These are phyloP conservation scores for Tonatia bakeri DNA, from an alignment of 2,113 vertebrate species.

Conservation along the genomic window DNA sequence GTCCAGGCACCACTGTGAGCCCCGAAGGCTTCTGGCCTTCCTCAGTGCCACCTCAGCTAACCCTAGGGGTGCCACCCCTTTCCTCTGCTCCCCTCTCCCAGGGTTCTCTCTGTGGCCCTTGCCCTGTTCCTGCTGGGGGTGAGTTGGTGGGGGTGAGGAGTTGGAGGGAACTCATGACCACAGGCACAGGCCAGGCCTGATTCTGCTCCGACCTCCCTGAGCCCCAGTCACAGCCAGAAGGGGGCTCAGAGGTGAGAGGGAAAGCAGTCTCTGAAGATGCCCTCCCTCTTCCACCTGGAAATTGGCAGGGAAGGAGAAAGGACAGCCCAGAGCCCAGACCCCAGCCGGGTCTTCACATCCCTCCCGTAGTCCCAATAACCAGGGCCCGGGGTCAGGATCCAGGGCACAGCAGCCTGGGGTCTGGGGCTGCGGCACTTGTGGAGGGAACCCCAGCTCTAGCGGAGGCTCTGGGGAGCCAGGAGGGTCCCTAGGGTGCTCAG, in stretches of 20 bases:
- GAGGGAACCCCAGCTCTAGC: neutral
- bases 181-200: neutral
- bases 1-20: neutral
- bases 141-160: too few species aligned
- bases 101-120: neutral
- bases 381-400: neutral
- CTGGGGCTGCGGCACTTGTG: neutral
- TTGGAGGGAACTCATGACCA: neutral
- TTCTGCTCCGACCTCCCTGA: neutral
- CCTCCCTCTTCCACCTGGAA: neutral
- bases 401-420: neutral
- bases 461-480: neutral
- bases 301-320: neutral
- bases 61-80: fast-evolving
- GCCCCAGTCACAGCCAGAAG: neutral
- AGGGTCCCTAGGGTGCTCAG: neutral
- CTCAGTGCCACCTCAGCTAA: neutral
- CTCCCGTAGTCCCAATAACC: neutral
- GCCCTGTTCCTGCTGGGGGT: neutral
- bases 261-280: neutral
- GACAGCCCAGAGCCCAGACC: too few species aligned
- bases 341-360: too few species aligned
- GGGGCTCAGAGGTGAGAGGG: neutral
- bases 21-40: neutral
- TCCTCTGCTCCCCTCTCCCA: neutral